These are phyloP conservation scores for Eumaeus atala DNA, from an alignment of 1,140 invertebrate species.

Conservation along the genomic window DNA sequence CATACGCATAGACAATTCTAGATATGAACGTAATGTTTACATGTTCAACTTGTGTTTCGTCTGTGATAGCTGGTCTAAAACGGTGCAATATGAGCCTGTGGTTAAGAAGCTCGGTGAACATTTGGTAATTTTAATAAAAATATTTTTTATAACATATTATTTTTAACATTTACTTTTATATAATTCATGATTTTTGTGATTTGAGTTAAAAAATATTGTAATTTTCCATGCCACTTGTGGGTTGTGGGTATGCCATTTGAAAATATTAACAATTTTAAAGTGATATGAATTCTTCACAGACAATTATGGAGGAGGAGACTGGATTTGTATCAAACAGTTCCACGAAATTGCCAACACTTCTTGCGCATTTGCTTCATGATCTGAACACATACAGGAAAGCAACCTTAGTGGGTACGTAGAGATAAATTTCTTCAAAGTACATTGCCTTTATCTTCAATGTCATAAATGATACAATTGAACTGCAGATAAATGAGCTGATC, in stretches of 20 bases:
- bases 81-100: slow-evolving; percentile 93
- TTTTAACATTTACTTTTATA: not conserved
- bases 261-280: too few relatives aligned
- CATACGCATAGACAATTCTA: slow-evolving; percentile 89
- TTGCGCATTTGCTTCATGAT: slow-evolving; percentile 85
- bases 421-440: not conserved
- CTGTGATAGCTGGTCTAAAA: slow-evolving; percentile 89
- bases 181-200: too few relatives aligned
- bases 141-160: not conserved
- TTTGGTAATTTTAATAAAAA: slow-evolving; percentile 75
- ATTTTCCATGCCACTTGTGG: too few relatives aligned
- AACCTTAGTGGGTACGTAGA: slow-evolving; percentile 80
- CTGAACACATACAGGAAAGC: slow-evolving; percentile 87
- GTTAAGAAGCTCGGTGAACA: slow-evolving; percentile 95
- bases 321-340: slow-evolving; percentile 83
- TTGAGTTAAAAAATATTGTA: too few relatives aligned
- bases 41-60: slow-evolving; percentile 98
- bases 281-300: slow-evolving; percentile 60
- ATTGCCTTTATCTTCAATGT: too few relatives aligned
- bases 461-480: too few relatives aligned
- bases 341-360: slow-evolving; percentile 80
- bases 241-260: too few relatives aligned
- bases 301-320: slow-evolving; percentile 87
- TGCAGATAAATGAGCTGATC: too few relatives aligned
- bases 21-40: slow-evolving; percentile 94